A percentile compares a stretch with the other conserved stretches of the same genome.
Evolutionary conservation across 1,140 invertebrate species (phyloP).

Genomic region (Pseudomyrmex dendroicus): DNA sequence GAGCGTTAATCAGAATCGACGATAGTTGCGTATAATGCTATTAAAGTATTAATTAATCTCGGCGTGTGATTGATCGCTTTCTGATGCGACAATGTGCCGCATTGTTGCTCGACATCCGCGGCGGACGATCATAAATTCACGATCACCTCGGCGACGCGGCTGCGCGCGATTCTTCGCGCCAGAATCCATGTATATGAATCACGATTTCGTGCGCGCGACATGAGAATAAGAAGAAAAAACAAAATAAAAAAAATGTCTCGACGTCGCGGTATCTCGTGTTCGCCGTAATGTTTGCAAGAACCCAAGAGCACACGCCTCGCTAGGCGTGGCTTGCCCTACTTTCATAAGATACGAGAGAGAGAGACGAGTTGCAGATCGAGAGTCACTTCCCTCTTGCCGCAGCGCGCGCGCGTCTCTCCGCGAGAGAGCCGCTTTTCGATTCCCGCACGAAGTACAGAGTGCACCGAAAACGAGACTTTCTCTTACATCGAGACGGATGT

Average conservation of each 20-base stretch:
- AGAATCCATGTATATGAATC: constrained; percentile 42
- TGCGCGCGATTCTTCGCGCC: constrained; percentile 25
- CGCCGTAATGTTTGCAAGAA: constrained; percentile 46
- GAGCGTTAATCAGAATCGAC: constrained; percentile 17
- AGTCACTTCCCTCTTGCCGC: constrained; percentile 62
- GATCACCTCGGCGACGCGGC: constrained; percentile 8
- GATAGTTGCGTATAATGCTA: constrained; percentile 23
- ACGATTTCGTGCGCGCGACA: not conserved
- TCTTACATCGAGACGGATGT: constrained; percentile 47
- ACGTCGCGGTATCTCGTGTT: constrained; percentile 19
- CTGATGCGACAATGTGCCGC: not conserved
- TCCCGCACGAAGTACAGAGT: constrained; percentile 21
- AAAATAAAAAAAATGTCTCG: constrained; percentile 4
- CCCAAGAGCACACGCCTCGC: constrained; percentile 28
- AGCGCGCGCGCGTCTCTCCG: constrained; percentile 17
- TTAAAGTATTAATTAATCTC: constrained; percentile 45
- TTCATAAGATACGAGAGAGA: constrained; percentile 62
- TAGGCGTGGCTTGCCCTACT: constrained; percentile 72
- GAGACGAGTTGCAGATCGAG: constrained; percentile 61
- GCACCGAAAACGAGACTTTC: constrained; percentile 63
- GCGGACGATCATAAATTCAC: constrained; percentile 34
- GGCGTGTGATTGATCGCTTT: constrained; percentile 7
- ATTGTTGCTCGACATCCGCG: constrained; percentile 39
- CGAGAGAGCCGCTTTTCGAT: constrained; percentile 55
- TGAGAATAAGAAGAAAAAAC: not conserved